A percentile compares a stretch with the other conserved stretches of the same genome.
These are phyloP conservation scores for Orius insidiosus DNA, from an alignment of 1,140 invertebrate species.

Conservation along the genomic window DNA sequence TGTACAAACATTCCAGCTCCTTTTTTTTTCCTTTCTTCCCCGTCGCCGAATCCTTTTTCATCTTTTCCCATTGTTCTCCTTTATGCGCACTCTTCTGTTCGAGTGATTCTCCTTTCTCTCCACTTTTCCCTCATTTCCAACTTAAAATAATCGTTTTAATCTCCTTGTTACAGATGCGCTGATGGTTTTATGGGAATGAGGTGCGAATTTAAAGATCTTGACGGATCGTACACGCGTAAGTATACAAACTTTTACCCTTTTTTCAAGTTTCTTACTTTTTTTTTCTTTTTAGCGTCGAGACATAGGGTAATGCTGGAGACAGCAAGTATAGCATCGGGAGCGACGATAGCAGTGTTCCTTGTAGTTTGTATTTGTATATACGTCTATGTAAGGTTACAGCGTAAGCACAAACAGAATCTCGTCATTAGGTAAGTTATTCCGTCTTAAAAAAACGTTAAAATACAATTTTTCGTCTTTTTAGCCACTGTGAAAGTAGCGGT, in stretches of 20 bases:
- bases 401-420: slow-evolving; percentile 39
- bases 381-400: slow-evolving; percentile 59
- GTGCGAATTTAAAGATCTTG: slow-evolving; percentile 85
- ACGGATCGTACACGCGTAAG: slow-evolving; percentile 84
- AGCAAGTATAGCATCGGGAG: slow-evolving; percentile 77
- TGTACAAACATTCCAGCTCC: background rate
- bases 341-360: slow-evolving; percentile 69
- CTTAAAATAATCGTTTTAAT: too few relatives aligned
- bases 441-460: background rate
- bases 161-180: slow-evolving; percentile 49
- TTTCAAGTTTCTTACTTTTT: slow-evolving; percentile 5
- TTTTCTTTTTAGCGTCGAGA: slow-evolving; percentile 41
- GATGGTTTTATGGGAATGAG: slow-evolving; percentile 83
- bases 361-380: slow-evolving; percentile 73
- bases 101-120: too few relatives aligned
- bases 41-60: slow-evolving; percentile 1
- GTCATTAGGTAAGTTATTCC: slow-evolving; percentile 1
- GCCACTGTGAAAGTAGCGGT: slow-evolving; percentile 1
- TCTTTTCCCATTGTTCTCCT: too few relatives aligned
- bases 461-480: background rate
- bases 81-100: too few relatives aligned
- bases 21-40: background rate
- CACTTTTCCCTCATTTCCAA: too few relatives aligned
- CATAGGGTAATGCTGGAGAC: slow-evolving; percentile 76
- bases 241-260: slow-evolving; percentile 22